phyloP scores from a whole-genome alignment of 2,888 invertebrate species.

The Platycheirus rosarum region DNA sequence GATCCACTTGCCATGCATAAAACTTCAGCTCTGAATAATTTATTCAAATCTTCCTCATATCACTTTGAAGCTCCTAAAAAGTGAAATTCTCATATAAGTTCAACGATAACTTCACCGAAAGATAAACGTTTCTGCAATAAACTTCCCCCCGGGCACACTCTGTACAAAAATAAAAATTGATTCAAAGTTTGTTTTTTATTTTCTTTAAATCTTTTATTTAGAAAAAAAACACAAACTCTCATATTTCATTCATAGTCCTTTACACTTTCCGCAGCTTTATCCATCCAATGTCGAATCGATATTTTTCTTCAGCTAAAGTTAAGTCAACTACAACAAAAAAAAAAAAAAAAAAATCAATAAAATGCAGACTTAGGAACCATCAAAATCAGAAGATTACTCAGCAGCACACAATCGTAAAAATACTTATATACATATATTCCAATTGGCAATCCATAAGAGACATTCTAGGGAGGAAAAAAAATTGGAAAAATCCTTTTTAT shows the following conservation, averaged over 20 bases:
- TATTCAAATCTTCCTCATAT: too few relatives aligned
- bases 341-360: slow-evolving; percentile 55
- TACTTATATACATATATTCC: too few relatives aligned
- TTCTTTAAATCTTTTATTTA: slow-evolving; percentile 11
- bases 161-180: slow-evolving; percentile 14
- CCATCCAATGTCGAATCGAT: slow-evolving; percentile 57
- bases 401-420: slow-evolving; percentile 23
- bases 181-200: background rate
- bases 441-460: slow-evolving; percentile 27
- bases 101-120: background rate
- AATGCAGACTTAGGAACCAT: slow-evolving; percentile 63
- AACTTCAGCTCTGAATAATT: too few relatives aligned
- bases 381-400: slow-evolving; percentile 44
- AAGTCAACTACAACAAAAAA: slow-evolving; percentile 8
- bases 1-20: too few relatives aligned
- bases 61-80: background rate
- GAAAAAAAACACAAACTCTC: slow-evolving; percentile 10
- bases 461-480: slow-evolving; percentile 1
- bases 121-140: slow-evolving; percentile 29
- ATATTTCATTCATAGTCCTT: slow-evolving; percentile 37
- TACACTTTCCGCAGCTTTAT: slow-evolving; percentile 2
- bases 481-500: slow-evolving; percentile 31
- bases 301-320: slow-evolving; percentile 7
- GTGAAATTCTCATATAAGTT: background rate
- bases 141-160: background rate